phyloP scores from a whole-genome alignment of 2,888 invertebrate genomes.

The Tenodera sinensis region DNA sequence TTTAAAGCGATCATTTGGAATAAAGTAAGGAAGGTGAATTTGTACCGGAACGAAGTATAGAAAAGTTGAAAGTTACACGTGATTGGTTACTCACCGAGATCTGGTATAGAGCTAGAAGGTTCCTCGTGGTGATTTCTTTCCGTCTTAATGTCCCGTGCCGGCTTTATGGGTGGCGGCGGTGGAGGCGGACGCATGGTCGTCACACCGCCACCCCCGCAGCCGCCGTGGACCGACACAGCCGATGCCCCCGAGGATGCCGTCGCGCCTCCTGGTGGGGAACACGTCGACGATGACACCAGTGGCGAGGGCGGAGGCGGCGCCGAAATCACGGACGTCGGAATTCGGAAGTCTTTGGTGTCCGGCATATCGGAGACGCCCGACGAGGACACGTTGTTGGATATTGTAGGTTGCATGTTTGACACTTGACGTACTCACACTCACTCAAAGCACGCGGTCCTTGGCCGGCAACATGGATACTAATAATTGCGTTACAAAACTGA shows the following conservation, averaged over 20 bases:
- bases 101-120: slow-evolving; percentile 83
- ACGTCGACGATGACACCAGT: slow-evolving; percentile 29
- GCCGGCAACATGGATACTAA: neutral
- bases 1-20: no score
- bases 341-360: slow-evolving; percentile 49
- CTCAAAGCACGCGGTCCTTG: neutral
- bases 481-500: neutral
- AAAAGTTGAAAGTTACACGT: neutral
- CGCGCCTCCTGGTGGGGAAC: slow-evolving; percentile 23
- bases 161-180: slow-evolving; percentile 35
- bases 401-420: neutral
- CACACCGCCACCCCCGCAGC: slow-evolving; percentile 38
- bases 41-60: neutral
- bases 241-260: slow-evolving; percentile 38
- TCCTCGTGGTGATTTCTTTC: slow-evolving; percentile 54
- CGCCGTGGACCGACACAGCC: slow-evolving; percentile 24
- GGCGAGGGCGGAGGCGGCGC: slow-evolving; percentile 10
- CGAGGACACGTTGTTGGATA: slow-evolving; percentile 16
- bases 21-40: no score
- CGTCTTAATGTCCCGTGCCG: slow-evolving; percentile 35
- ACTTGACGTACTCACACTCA: neutral
- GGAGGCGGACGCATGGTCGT: slow-evolving; percentile 27
- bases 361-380: slow-evolving; percentile 40
- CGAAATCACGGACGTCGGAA: slow-evolving; percentile 45
- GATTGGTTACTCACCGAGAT: slow-evolving; percentile 66